Conservation (phyloP, 2,113 vertebrate species). For the Zootoca vivipara region DNA sequence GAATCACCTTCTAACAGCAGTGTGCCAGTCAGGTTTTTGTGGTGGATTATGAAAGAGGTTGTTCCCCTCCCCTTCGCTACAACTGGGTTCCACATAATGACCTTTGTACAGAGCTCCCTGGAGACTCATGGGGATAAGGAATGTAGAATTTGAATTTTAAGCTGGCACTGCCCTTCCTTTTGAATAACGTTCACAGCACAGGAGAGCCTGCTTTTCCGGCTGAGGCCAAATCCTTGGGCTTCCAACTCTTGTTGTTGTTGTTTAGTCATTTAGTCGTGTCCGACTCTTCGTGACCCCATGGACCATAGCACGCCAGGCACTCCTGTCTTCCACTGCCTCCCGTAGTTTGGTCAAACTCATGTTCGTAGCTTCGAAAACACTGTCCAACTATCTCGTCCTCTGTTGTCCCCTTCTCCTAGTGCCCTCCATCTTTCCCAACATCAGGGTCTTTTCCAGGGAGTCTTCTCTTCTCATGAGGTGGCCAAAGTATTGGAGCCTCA, state of each 20-base stretch:
- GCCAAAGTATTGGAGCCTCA: too few relatives aligned
- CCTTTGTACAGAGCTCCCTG: constrained; percentile 22
- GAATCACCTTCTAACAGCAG: neutral
- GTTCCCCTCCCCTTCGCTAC: constrained; percentile 5
- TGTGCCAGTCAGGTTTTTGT: constrained; percentile 16
- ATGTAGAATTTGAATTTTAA: constrained; percentile 30
- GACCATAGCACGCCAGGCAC: too few relatives aligned
- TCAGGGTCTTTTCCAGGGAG: too few relatives aligned
- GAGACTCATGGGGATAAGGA: constrained; percentile 16
- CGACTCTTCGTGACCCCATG: too few relatives aligned
- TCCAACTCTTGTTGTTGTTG: neutral
- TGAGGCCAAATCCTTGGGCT: neutral
- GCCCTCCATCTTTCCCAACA: too few relatives aligned
- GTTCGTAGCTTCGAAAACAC: too few relatives aligned
- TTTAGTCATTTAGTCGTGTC: too few relatives aligned
- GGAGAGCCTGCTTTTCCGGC: neutral
- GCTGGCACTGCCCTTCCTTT: neutral
- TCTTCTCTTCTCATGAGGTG: too few relatives aligned
- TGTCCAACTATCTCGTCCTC: too few relatives aligned
- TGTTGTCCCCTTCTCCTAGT: too few relatives aligned
- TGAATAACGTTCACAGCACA: neutral
- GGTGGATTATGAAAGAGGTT: accelerated
- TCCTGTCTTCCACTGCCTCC: too few relatives aligned
- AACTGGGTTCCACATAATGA: neutral
- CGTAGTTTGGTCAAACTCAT: too few relatives aligned